phyloP scores from a whole-genome alignment of 2,797 vertebrate species.

The Sebastolobus altivelis region DNA sequence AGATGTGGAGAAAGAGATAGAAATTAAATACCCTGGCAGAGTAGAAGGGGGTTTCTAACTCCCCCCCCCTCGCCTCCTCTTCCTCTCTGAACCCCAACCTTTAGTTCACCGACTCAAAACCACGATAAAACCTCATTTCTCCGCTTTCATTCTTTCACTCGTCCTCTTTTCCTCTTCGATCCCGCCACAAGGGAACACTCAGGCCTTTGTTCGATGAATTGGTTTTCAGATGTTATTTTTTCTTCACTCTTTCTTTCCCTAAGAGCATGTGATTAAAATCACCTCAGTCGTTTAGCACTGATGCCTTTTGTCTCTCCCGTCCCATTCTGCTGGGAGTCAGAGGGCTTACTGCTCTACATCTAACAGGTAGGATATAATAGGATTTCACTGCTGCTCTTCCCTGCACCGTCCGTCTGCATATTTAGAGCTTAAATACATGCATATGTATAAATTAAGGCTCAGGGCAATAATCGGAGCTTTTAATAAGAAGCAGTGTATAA shows the following conservation, averaged over 20 bases:
- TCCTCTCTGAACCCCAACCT: conserved; percentile 63
- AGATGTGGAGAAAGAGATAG: conserved; percentile 63
- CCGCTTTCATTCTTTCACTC: conserved; percentile 67
- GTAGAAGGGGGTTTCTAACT: conserved; percentile 39
- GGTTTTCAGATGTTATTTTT: conserved; percentile 83
- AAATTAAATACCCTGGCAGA: conserved; percentile 65
- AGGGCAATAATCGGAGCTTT: conserved; percentile 75
- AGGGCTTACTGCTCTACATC: conserved; percentile 78
- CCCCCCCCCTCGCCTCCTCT: conserved; percentile 13
- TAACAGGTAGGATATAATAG: conserved; percentile 83
- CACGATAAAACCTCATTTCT: conserved; percentile 75
- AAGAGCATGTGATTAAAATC: conserved; percentile 81
- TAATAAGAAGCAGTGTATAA: conserved; percentile 74
- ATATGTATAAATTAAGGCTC: conserved; percentile 83
- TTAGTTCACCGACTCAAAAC: conserved; percentile 74
- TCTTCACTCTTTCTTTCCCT: conserved; percentile 71
- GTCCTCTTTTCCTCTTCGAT: conserved; percentile 71
- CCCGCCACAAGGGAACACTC: conserved; percentile 78
- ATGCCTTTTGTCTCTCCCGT: conserved; percentile 74
- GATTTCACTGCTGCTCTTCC: conserved; percentile 73
- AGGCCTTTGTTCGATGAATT: conserved; percentile 80
- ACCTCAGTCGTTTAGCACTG: conserved; percentile 71
- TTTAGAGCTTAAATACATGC: conserved; percentile 81
- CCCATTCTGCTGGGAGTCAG: conserved; percentile 74
- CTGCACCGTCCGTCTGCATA: conserved; percentile 65